phyloP scores from a whole-genome alignment of 1,140 invertebrate genomes.

The Drosophila sechellia region DNA sequence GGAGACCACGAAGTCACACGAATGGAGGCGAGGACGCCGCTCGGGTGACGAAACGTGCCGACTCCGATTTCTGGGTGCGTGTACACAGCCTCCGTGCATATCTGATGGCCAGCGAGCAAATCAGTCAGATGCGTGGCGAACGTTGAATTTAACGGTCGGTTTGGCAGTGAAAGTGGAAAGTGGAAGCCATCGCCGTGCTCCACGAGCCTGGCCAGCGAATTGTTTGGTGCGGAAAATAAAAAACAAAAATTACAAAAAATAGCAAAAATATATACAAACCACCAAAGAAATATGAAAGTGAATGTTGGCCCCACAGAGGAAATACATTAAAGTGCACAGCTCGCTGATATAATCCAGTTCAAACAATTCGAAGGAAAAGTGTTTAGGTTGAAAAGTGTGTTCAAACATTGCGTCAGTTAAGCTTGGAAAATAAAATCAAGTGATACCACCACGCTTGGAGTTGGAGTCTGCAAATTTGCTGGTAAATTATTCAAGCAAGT shows the following conservation, averaged over 20 bases:
- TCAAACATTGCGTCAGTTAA: slow-evolving; percentile 21
- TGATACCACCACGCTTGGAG: slow-evolving; percentile 19
- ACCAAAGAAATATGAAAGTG: slow-evolving; percentile 12
- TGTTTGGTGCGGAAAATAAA: slow-evolving; percentile 38
- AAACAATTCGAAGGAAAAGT: slow-evolving; percentile 11
- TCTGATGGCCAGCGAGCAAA: slow-evolving; percentile 62
- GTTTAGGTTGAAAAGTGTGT: slow-evolving; percentile 5
- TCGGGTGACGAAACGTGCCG: slow-evolving; percentile 39
- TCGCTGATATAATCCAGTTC: not conserved
- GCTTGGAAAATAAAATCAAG: slow-evolving; percentile 22
- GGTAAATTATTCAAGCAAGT: slow-evolving; percentile 63
- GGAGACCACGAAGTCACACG: slow-evolving; percentile 12
- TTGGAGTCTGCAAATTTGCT: slow-evolving; percentile 46
- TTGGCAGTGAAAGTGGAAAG: slow-evolving; percentile 75
- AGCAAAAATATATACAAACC: slow-evolving; percentile 10
- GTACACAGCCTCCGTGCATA: slow-evolving; percentile 69
- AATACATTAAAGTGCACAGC: not conserved
- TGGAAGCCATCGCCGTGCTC: slow-evolving; percentile 24
- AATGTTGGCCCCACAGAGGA: slow-evolving; percentile 1
- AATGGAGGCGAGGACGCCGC: slow-evolving; percentile 29
- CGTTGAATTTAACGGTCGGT: slow-evolving; percentile 84
- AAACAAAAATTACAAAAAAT: slow-evolving; percentile 12
- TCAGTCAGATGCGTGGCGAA: slow-evolving; percentile 83
- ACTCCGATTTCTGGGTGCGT: slow-evolving; percentile 49
- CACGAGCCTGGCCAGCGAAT: slow-evolving; percentile 8